Conservation (phyloP, 2,888 invertebrate genomes). For the Entomobrya proxima region DNA sequence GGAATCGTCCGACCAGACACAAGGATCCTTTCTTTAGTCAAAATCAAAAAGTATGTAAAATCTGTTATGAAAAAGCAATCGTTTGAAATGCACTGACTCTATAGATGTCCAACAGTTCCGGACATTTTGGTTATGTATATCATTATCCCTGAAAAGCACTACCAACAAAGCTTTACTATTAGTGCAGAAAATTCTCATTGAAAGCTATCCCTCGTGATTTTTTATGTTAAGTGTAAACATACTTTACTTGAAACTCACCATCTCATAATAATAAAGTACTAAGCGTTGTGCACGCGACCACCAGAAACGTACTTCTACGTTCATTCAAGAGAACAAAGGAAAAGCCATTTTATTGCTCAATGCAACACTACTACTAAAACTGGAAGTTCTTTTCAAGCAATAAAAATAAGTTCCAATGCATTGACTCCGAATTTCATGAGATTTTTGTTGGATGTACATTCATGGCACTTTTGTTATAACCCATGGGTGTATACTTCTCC, state of each 20-base stretch:
- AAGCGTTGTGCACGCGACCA: constrained; percentile 10
- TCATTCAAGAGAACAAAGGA: constrained; percentile 55
- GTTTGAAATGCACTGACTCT: neutral
- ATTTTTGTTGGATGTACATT: constrained; percentile 34
- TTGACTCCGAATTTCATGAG: constrained; percentile 68
- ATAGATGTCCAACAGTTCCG: neutral
- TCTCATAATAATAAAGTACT: neutral
- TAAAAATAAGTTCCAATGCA: constrained; percentile 73
- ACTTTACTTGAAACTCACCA: neutral
- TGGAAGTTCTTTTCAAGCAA: constrained; percentile 53
- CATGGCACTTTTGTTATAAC: neutral
- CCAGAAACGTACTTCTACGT: constrained; percentile 28
- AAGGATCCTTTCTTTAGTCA: neutral
- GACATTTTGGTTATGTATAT: neutral
- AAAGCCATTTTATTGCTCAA: constrained; percentile 45
- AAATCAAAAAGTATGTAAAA: neutral
- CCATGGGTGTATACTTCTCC: neutral
- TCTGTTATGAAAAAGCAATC: neutral
- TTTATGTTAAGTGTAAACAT: neutral
- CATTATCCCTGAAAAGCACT: neutral
- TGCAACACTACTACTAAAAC: constrained; percentile 32
- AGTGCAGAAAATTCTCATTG: neutral
- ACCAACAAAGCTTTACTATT: neutral
- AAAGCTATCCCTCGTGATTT: neutral
- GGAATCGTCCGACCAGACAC: too few relatives aligned